Base-by-base conservation (phyloP, 2,113 vertebrate genomes). In the Peucedramus taeniatus region DNA sequence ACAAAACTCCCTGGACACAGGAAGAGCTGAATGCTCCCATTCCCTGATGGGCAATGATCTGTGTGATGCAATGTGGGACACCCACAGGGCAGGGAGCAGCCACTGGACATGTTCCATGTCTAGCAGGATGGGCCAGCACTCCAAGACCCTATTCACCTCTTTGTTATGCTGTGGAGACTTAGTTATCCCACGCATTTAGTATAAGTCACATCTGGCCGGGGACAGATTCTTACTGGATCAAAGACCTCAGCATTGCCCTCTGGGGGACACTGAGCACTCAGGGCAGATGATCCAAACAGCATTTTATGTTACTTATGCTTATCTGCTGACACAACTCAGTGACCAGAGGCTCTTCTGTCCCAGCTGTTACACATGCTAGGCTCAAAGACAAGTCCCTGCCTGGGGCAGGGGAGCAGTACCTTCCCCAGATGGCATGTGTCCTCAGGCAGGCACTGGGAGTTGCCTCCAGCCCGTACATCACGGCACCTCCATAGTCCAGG, bases 401-500 rank as follows among this genome's bases (percentile, higher is more conserved):
- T 23, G 45, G 44, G 22, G 30, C 23, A 16, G 51, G 17, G 39
- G 70, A 57, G 59, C 28, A 47, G 95, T 98, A 99, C 99, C 98
- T 99, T 97, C 99, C 99, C 99, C 98, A 99, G 20, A 96, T 19
- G 0, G 99, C 98, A 10, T 99, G 98, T 86, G 97, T 98, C 92
- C 98, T 98, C 80, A 99, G 95, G 98, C 98, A 99, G 0, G 98
- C 74, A 1, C 96, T 97, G 28, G 98, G 96, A 64, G 90, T 94
- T 6, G 98, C 98, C 84, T 99, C 99, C 96, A 99, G 98, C 33
- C 98, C 98, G 0, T 98, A 98, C 98, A 99, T 97, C 98, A 99
- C 90, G 0, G 97, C 97, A 24, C 99, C 98, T 15, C 99, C 99
- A 6, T 99, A 99, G 61, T 98, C 98, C 97, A 99, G 64, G 92